These are phyloP conservation scores for Andricus quercusramuli DNA, from an alignment of 2,888 invertebrate species.

Conservation along the genomic window DNA sequence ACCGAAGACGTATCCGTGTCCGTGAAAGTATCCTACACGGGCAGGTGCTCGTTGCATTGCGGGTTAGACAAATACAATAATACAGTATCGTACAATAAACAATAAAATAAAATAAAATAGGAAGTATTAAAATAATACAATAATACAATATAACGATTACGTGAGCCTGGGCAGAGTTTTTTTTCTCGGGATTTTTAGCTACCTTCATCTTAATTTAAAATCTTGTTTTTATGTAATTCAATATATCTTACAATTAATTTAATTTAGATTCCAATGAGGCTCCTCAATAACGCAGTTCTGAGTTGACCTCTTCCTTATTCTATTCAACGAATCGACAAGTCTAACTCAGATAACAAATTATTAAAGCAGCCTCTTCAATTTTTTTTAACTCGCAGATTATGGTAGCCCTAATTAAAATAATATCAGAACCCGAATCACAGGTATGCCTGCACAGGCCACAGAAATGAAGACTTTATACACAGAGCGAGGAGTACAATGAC, in stretches of 20 bases:
- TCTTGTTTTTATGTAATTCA: not conserved
- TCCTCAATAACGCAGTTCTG: not conserved
- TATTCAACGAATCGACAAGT: not conserved
- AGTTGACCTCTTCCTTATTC: not conserved
- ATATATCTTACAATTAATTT: not conserved
- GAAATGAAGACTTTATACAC: constrained; percentile 37
- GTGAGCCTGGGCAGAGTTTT: constrained; percentile 43
- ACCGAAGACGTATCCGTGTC: constrained; percentile 14
- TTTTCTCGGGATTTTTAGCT: constrained; percentile 25
- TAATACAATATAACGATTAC: constrained; percentile 42
- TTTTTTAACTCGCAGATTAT: not conserved
- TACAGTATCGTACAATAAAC: constrained; percentile 28
- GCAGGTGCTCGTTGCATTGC: constrained; percentile 50
- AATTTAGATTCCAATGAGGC: not conserved
- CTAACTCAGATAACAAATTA: not conserved
- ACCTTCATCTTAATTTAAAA: constrained; percentile 13
- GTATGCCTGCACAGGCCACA: constrained; percentile 33
- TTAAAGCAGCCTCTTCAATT: not conserved
- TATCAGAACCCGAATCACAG: constrained; percentile 43
- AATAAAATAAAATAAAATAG: constrained; percentile 46
- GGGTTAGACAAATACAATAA: constrained; percentile 53
- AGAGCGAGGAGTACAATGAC: constrained; percentile 34
- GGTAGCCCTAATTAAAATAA: constrained; percentile 17
- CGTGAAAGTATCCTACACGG: constrained; percentile 34
- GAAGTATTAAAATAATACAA: constrained; percentile 40